These are phyloP conservation scores for Anthopleura sola DNA, from an alignment of 64 coral and sea anemone genomes.

Conservation along the genomic window DNA sequence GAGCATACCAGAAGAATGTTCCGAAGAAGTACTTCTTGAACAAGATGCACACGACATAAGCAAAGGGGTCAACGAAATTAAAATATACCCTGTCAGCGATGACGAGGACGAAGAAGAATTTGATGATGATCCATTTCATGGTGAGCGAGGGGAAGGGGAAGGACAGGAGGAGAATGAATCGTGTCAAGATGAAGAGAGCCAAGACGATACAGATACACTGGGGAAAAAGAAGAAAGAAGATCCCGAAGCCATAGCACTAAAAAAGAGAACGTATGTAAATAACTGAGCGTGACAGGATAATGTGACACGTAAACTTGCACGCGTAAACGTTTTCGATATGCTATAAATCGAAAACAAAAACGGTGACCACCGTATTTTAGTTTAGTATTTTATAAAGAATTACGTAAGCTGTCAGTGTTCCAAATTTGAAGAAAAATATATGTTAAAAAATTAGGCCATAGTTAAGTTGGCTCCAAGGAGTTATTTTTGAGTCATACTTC, in stretches of 20 bases:
- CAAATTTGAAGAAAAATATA: no score
- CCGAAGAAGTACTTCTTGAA: constrained; percentile 9
- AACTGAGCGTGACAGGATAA: neutral
- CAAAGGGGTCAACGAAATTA: constrained; percentile 14
- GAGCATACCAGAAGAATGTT: constrained; percentile 85
- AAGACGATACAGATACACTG: constrained; percentile 33
- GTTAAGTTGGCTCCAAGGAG: no score
- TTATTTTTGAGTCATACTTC: no score
- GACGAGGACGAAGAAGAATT: constrained; percentile 52
- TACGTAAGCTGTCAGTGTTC: no score
- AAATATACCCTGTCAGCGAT: constrained; percentile 35
- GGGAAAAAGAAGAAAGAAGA: constrained; percentile 66
- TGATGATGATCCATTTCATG: constrained; percentile 55
- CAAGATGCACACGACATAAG: neutral
- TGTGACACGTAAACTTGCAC: neutral
- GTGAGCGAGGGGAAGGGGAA: constrained; percentile 31
- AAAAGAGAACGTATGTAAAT: constrained; percentile 92
- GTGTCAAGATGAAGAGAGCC: constrained; percentile 16
- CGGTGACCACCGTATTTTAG: no score
- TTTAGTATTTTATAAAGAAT: no score
- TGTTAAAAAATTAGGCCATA: no score
- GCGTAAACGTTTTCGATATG: no score
- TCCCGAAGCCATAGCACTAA: constrained; percentile 87
- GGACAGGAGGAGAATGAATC: constrained; percentile 51
- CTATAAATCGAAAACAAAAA: no score